A percentile compares a stretch with the other conserved stretches of the same genome.
Evolutionary conservation across 2,797 vertebrate genomes (phyloP).

Genomic region (Poeciliopsis paucimaculata): DNA sequence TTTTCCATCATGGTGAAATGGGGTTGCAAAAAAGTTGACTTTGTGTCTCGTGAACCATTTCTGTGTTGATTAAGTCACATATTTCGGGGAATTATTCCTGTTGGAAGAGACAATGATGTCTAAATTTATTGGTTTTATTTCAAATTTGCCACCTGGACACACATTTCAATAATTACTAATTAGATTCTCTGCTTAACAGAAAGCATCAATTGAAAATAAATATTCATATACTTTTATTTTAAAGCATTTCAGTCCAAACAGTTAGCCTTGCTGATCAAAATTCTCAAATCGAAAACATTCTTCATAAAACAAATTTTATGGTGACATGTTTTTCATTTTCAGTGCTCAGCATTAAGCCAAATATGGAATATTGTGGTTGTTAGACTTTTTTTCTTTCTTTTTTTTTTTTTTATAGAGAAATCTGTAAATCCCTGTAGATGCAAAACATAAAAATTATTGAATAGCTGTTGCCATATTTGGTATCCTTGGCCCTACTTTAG

Average conservation of each 20-base stretch:
- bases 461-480: too few species aligned
- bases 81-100: not conserved
- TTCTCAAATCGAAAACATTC: not conserved
- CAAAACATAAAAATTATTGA: not conserved
- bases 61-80: not conserved
- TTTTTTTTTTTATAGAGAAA: not conserved
- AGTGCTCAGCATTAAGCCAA: not conserved
- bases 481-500: too few species aligned
- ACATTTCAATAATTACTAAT: not conserved
- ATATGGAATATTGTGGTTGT: not conserved
- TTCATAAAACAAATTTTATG: not conserved
- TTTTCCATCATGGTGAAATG: not conserved
- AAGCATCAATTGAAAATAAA: not conserved
- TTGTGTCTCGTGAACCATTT: not conserved
- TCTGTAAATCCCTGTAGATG: not conserved
- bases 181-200: not conserved
- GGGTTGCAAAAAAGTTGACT: not conserved
- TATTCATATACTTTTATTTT: not conserved
- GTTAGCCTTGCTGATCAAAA: not conserved
- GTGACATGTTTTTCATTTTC: not conserved
- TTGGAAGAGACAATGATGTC: not conserved
- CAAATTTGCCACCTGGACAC: not conserved
- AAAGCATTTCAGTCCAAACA: not conserved
- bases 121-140: not conserved
- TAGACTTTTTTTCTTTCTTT: not conserved